Evolutionary conservation across 2,888 invertebrate species (phyloP).

Genomic region (Drosophila buzzatii): DNA sequence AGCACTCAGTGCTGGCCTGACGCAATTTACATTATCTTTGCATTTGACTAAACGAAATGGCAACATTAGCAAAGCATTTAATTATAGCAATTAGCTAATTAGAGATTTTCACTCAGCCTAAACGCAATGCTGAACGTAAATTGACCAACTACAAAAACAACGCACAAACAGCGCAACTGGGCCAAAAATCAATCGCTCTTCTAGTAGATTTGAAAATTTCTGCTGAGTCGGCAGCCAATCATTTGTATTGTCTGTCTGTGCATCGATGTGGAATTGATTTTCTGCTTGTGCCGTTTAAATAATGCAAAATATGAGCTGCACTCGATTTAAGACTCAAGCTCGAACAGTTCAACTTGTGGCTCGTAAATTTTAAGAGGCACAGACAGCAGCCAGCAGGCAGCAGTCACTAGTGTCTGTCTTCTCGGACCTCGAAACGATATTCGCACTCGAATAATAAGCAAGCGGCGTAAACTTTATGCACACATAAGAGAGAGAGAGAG

Average conservation of each 20-base stretch:
- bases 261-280: slow-evolving; percentile 38
- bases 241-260: slow-evolving; percentile 23
- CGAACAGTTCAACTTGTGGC: slow-evolving; percentile 16
- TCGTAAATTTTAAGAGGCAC: slow-evolving; percentile 56
- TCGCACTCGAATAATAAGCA: slow-evolving; percentile 56
- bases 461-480: slow-evolving; percentile 49
- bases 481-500: slow-evolving; percentile 16
- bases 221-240: slow-evolving; percentile 41
- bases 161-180: slow-evolving; percentile 25
- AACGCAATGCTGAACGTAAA: slow-evolving; percentile 45
- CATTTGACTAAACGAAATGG: slow-evolving; percentile 71
- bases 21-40: slow-evolving; percentile 78
- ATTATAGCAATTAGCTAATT: slow-evolving; percentile 83
- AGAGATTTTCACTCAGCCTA: slow-evolving; percentile 66
- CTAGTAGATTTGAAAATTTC: slow-evolving; percentile 30
- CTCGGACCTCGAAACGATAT: slow-evolving; percentile 45
- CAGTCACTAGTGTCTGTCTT: slow-evolving; percentile 22
- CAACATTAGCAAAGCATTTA: slow-evolving; percentile 78
- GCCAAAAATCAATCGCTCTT: slow-evolving; percentile 65
- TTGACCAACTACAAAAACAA: slow-evolving; percentile 24
- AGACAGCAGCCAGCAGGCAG: slow-evolving; percentile 29
- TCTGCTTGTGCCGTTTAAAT: slow-evolving; percentile 28
- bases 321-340: slow-evolving; percentile 39
- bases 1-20: slow-evolving; percentile 15
- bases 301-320: slow-evolving; percentile 44